phyloP scores from a whole-genome alignment of 2,113 vertebrate species.

The Willisornis vidua region DNA sequence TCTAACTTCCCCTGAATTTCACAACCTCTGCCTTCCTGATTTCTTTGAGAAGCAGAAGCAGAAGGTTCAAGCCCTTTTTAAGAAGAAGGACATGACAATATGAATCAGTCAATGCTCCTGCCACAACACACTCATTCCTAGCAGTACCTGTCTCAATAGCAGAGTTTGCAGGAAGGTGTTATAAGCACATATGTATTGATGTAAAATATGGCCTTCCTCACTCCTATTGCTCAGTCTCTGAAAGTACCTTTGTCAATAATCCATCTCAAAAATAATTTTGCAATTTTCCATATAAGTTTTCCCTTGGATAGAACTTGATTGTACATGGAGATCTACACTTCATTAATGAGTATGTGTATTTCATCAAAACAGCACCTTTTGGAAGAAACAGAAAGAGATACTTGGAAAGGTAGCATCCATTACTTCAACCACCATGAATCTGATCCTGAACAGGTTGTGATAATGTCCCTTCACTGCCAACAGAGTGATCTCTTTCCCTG shows the following conservation, averaged over 20 bases:
- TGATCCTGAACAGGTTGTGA: background rate
- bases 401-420: background rate
- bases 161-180: background rate
- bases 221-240: background rate
- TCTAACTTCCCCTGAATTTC: background rate
- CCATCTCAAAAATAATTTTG: background rate
- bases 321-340: accelerated
- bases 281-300: background rate
- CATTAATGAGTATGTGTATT: background rate
- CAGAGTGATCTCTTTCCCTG: background rate
- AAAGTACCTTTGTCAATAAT: background rate
- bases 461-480: background rate
- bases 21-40: background rate
- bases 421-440: background rate
- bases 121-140: background rate
- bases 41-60: background rate
- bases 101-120: background rate
- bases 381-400: background rate
- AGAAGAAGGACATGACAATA: background rate
- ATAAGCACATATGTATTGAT: background rate
- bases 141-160: background rate
- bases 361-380: background rate
- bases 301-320: background rate
- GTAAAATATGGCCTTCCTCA: background rate
- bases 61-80: background rate